These are phyloP conservation scores for Stenchaetothrips biformis DNA, from an alignment of 2,888 invertebrate species.

Conservation along the genomic window DNA sequence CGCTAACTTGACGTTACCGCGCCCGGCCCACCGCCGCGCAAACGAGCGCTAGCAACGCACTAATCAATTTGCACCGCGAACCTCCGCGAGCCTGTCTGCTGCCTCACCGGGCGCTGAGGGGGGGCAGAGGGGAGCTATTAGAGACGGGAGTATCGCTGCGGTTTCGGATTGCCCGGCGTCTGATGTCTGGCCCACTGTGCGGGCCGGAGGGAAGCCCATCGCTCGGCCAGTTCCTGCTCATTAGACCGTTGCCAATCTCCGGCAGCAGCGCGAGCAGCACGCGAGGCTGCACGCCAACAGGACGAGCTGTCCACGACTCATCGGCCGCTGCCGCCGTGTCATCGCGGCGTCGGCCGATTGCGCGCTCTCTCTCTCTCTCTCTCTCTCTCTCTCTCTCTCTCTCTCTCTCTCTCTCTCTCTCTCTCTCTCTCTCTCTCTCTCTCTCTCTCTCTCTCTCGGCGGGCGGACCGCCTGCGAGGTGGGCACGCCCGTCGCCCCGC, in stretches of 20 bases:
- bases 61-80: slow-evolving; percentile 8
- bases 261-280: too few relatives aligned
- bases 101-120: too few relatives aligned
- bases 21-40: neutral
- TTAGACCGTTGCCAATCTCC: neutral
- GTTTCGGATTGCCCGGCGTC: too few relatives aligned
- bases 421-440: neutral
- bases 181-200: too few relatives aligned
- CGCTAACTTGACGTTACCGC: neutral
- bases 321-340: neutral
- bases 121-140: too few relatives aligned
- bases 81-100: too few relatives aligned
- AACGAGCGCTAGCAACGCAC: neutral
- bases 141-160: too few relatives aligned
- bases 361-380: neutral
- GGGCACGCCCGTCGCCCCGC: neutral
- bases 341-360: neutral
- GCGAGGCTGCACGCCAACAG: too few relatives aligned
- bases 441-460: neutral
- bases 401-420: neutral
- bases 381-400: neutral
- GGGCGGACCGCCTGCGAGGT: neutral
- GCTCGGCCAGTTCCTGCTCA: neutral
- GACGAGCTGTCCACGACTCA: neutral
- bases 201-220: too few relatives aligned